Conservation (phyloP, 2,113 vertebrate species). For the Solea senegalensis region DNA sequence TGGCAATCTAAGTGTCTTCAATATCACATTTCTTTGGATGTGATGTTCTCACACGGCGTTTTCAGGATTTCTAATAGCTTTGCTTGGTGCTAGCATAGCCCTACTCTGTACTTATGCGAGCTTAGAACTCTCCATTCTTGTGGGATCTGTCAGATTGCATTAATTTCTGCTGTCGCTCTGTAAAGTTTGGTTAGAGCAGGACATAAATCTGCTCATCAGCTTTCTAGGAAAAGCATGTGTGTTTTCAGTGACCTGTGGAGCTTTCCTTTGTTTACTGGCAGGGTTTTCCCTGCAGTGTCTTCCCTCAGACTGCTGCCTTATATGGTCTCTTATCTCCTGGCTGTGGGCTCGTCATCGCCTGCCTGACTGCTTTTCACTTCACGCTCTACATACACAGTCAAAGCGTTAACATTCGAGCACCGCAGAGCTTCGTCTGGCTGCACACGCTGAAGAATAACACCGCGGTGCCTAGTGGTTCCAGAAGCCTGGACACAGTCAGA, state of each 20-base stretch:
- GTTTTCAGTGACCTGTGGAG: conserved; percentile 5
- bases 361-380: conserved; percentile 25
- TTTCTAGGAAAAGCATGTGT: conserved; percentile 1
- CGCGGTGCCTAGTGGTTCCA: conserved; percentile 30
- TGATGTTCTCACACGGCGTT: conserved; percentile 29
- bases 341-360: conserved; percentile 9
- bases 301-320: conserved; percentile 72
- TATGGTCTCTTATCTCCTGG: conserved; percentile 49
- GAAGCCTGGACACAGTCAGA: conserved; percentile 40
- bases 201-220: not conserved
- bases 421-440: conserved; percentile 1
- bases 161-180: conserved; percentile 8
- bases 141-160: not conserved
- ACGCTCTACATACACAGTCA: not conserved
- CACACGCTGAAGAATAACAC: conserved; percentile 18
- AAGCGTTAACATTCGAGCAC: conserved; percentile 14
- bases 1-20: conserved; percentile 27
- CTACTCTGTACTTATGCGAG: conserved; percentile 21
- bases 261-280: not conserved
- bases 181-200: not conserved
- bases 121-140: conserved; percentile 19
- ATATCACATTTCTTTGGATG: conserved; percentile 29
- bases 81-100: not conserved
- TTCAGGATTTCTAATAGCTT: conserved; percentile 31
- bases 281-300: conserved; percentile 45